Base-by-base conservation (phyloP, 2,797 vertebrate genomes). In the Falco rusticolus region DNA sequence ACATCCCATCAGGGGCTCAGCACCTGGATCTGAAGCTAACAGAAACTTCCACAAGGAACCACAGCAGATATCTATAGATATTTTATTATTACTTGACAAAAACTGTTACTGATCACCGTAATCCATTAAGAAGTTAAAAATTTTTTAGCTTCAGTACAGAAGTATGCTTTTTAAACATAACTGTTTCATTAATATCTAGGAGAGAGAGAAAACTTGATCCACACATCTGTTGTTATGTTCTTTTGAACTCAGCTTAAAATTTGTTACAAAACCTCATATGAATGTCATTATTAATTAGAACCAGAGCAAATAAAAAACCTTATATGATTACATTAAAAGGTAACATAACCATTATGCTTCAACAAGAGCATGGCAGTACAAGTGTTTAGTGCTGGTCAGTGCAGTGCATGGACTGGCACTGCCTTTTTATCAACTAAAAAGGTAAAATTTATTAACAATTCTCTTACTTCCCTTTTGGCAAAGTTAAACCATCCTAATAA, bases 31-130 rank as follows among this genome's bases (percentile, higher is more conserved):
- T 54, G 61, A 60, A 48, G 13, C 16, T 45, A 21, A 25, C 10
- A 34, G 71, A 65, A 83, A 8, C 11, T 68, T 57, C 20, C 24
- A 20, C 15, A 37, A 16, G 16, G 17, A 92, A 9, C 15, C 31
- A 63, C 26, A 47, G 7, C 0, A 0, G 12, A 22, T 47, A 13
- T 41, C 29, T n/a, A 15, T 19, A 79, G 31, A 8, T 39, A 28
- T 37, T 77, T 57, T 53, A 28, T 29, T 47, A 37, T 43, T 78
- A 39, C 19, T 79, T 34, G 12, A 45, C 9, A 89, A 53, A 88
- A 82, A 2, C 2, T 1, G 0, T 24, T 75, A 41, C 11, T 63
- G 25, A 24, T 37, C 9, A 13, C 13, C 2, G 3, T 57, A 64
- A 66, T 14, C 11, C 13, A 48, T 28, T 7, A 70, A 53, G 24